Percentiles rank a stretch among this genome's conserved stretches.
These are phyloP conservation scores for Drosophila incognita DNA, from an alignment of 2,888 invertebrate species.

Conservation along the genomic window DNA sequence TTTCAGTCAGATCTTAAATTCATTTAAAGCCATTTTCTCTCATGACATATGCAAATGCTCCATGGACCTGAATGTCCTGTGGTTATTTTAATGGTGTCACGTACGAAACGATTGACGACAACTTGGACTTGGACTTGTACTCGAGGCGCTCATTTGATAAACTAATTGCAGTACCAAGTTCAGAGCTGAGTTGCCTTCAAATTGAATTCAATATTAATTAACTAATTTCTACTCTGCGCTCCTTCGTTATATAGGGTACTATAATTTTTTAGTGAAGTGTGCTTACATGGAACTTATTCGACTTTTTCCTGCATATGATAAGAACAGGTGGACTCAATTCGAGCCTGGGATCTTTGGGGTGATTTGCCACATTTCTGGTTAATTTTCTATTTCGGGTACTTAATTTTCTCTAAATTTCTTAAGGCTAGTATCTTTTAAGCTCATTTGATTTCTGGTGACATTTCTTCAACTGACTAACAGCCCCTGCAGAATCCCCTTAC, in stretches of 20 bases:
- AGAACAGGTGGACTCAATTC: background rate
- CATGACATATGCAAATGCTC: background rate
- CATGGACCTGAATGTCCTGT: background rate
- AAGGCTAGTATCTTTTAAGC: background rate
- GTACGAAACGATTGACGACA: constrained; percentile 32
- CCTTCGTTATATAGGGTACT: constrained; percentile 29
- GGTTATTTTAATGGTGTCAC: constrained; percentile 54
- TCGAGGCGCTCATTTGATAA: constrained; percentile 67
- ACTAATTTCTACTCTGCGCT: constrained; percentile 64
- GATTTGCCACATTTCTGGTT: background rate
- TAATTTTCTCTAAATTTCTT: constrained; percentile 53
- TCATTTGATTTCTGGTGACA: constrained; percentile 58
- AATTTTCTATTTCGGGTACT: background rate
- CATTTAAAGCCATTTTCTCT: background rate
- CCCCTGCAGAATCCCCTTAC: background rate
- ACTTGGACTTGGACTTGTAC: constrained; percentile 22
- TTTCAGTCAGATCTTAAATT: background rate
- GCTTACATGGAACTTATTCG: background rate
- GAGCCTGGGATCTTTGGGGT: background rate
- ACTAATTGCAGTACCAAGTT: constrained; percentile 56
- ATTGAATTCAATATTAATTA: constrained; percentile 77
- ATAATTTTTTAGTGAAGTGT: background rate
- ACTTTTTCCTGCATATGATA: no score
- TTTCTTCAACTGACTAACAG: constrained; percentile 18
- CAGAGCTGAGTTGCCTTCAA: constrained; percentile 37